These are phyloP conservation scores for Oegoconia quadripuncta DNA, from an alignment of 2,888 invertebrate species.

Conservation along the genomic window DNA sequence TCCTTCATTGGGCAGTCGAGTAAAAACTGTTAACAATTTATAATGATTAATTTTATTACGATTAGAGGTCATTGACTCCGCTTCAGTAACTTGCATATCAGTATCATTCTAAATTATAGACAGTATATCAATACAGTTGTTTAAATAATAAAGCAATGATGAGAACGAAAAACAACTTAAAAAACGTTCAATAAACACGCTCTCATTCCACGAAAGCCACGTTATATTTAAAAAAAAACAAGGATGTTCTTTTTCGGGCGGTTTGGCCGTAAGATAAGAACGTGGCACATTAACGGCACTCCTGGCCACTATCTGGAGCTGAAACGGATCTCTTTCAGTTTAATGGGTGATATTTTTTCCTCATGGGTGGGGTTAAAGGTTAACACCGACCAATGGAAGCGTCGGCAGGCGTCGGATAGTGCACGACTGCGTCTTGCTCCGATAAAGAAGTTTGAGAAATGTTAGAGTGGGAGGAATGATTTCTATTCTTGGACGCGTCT, in stretches of 20 bases:
- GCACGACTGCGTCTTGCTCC: constrained; percentile 38
- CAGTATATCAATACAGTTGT: no score
- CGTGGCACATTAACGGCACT: constrained; percentile 48
- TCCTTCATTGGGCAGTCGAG: no score
- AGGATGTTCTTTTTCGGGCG: constrained; percentile 30
- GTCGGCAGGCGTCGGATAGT: constrained; percentile 36
- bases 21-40: no score
- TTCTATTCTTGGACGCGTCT: constrained; percentile 62
- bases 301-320: constrained; percentile 47
- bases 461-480: constrained; percentile 53
- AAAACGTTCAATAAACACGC: no score
- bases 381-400: constrained; percentile 59
- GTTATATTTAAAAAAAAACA: constrained; percentile 15
- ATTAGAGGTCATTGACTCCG: no score
- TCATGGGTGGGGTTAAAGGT: constrained; percentile 76
- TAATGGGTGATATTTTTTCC: constrained; percentile 73
- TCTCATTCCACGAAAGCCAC: not conserved
- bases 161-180: no score
- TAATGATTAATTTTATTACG: no score
- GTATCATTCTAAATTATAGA: no score
- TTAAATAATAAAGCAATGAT: no score
- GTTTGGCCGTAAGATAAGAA: constrained; percentile 46
- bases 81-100: no score
- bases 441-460: constrained; percentile 45
- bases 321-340: constrained; percentile 67